Base-by-base conservation (phyloP, 1,140 invertebrate species). In the Macrosteles quadrilineatus region DNA sequence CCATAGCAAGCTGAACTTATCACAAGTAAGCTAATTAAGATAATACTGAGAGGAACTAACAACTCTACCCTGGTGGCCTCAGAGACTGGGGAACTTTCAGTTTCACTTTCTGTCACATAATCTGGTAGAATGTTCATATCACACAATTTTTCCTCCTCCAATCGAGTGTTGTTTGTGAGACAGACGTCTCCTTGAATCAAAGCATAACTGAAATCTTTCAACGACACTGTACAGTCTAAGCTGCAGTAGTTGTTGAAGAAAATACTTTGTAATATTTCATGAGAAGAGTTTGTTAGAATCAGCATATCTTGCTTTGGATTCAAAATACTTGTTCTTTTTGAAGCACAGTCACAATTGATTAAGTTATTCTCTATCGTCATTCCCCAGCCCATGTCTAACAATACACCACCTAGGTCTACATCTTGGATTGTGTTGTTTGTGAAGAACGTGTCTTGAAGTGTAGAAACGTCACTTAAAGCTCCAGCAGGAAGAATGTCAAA, bases 271-370 rank as follows among this genome's bases (percentile, higher is more conserved):
- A 59, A n/a, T 23, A 6, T 59, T 59, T 59, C 55, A 14, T 21
- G 6, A 2, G 55, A 59, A 29, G 9, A 27, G 55, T 59, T 59
- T 25, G 55, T 59, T n/a, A 59, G 27, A 11, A 4, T 4, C 2
- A 59, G 23, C 55, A 59, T 59, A 23, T 59, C 55, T 25, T 59
- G 23, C n/a, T 59, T 59, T 25, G 55, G 55, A 25, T 59, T 59
- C 25, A 59, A n/a, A 27, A 59, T 59, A 25, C 55, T 59, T 4
- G 55, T 59, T 27, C 23, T 59, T 59, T 59, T 59, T 14, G 55
- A 59, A n/a, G 55, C 55, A 59, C 55, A 59, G n/a, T 59, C 55
- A 29, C 55, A 59, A n/a, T 59, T n/a, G 25, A 59, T 29, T 3
- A 59, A 27, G n/a, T 59, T 59, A 11, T 29, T 4, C 23, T 59